A percentile compares a stretch with the other conserved stretches of the same genome.
Conservation (phyloP, 2,797 vertebrate genomes). For the Oryzias dopingdopingensis region DNA sequence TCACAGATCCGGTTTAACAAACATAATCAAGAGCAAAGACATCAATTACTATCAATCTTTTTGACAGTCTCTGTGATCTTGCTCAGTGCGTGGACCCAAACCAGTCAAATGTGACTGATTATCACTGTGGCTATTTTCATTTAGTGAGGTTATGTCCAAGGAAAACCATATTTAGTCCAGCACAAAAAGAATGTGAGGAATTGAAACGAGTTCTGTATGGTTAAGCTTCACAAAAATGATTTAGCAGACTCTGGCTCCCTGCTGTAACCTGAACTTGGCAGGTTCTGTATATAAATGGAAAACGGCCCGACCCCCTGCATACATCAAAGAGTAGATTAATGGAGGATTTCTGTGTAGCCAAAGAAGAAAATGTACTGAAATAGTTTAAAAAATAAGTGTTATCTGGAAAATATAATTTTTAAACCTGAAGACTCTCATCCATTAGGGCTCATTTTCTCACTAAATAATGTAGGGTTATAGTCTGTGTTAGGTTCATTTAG, state of each 20-base stretch:
- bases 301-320: slow-evolving; percentile 43
- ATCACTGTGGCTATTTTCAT: slow-evolving; percentile 42
- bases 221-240: slow-evolving; percentile 54
- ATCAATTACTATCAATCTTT: slow-evolving; percentile 22
- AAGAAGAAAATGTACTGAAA: background rate
- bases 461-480: too few species aligned
- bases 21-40: slow-evolving; percentile 28
- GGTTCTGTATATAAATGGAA: slow-evolving; percentile 47
- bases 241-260: slow-evolving; percentile 38
- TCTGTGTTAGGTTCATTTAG: too few species aligned
- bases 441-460: too few species aligned
- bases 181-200: slow-evolving; percentile 54
- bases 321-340: background rate
- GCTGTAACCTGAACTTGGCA: slow-evolving; percentile 52
- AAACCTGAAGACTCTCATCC: too few species aligned
- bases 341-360: too few species aligned
- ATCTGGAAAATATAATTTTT: background rate
- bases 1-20: slow-evolving; percentile 37
- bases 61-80: slow-evolving; percentile 27
- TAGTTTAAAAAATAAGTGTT: slow-evolving; percentile 35
- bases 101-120: slow-evolving; percentile 53
- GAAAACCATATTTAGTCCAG: slow-evolving; percentile 49
- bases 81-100: slow-evolving; percentile 32
- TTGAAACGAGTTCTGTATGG: slow-evolving; percentile 55
- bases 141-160: slow-evolving; percentile 32